Conservation (phyloP, 2,888 invertebrate species). For the Acronicta alni region DNA sequence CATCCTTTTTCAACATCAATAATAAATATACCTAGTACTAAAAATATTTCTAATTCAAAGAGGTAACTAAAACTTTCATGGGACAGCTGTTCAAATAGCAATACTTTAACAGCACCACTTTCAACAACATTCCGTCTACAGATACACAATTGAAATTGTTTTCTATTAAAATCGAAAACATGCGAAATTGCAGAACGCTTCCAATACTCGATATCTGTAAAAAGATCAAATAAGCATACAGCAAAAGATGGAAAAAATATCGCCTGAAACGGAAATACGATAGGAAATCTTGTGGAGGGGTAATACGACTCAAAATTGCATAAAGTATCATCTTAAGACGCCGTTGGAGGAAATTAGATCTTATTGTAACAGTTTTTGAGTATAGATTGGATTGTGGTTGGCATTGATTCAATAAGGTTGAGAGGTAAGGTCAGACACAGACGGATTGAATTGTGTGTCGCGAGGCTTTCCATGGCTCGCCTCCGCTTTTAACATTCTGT, state of each 20-base stretch:
- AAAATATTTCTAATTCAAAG: too few species aligned
- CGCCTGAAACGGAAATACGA: constrained; percentile 42
- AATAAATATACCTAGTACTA: too few species aligned
- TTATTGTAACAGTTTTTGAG: constrained; percentile 56
- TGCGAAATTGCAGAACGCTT: constrained; percentile 51
- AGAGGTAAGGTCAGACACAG: constrained; percentile 59
- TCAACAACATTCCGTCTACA: constrained; percentile 24
- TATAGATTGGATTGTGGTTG: constrained; percentile 57
- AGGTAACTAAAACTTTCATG: background rate
- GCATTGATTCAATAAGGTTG: constrained; percentile 65
- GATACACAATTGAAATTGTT: constrained; percentile 46
- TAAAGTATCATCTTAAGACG: constrained; percentile 26
- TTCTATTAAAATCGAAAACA: constrained; percentile 53
- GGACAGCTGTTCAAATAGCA: constrained; percentile 1
- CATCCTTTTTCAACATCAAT: too few species aligned
- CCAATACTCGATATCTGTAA: constrained; percentile 58
- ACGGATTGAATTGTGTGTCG: constrained; percentile 67
- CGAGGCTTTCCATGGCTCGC: constrained; percentile 53
- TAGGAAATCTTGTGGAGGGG: constrained; percentile 51
- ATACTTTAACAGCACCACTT: constrained; percentile 8
- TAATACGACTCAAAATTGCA: constrained; percentile 52
- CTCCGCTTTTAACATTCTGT: constrained; percentile 43
- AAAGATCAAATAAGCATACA: constrained; percentile 61
- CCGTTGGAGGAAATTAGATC: constrained; percentile 56
- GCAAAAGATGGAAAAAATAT: constrained; percentile 51